Conservation (phyloP, 1,140 invertebrate species). For the Anthonomus grandis region DNA sequence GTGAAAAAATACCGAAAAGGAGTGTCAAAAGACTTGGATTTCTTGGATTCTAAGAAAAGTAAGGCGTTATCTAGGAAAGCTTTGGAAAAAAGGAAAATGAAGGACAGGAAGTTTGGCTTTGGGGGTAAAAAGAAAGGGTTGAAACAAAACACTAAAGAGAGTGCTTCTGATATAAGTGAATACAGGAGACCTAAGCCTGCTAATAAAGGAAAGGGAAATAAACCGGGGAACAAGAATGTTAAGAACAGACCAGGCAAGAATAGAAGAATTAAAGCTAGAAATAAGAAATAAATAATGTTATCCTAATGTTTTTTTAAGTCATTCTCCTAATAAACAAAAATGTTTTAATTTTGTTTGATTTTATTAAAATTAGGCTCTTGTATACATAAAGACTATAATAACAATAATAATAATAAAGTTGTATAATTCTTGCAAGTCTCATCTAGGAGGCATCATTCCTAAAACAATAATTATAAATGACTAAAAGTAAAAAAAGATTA, state of each 20-base stretch:
- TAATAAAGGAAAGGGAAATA: constrained; percentile 15
- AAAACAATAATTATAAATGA: too few species aligned
- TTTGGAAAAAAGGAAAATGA: constrained; percentile 61
- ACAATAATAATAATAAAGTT: too few species aligned
- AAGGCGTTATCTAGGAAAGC: constrained; percentile 52
- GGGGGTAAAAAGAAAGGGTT: constrained; percentile 91
- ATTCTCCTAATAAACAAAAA: too few species aligned
- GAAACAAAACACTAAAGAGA: constrained; percentile 86
- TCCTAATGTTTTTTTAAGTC: too few species aligned
- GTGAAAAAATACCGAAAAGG: constrained; percentile 84
- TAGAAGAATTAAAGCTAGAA: constrained; percentile 36
- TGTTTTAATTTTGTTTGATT: neutral
- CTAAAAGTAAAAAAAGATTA: too few species aligned
- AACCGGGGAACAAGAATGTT: constrained; percentile 11
- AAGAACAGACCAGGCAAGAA: constrained; percentile 41
- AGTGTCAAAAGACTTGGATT: constrained; percentile 73
- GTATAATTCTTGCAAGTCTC: too few species aligned
- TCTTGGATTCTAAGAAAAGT: constrained; percentile 74
- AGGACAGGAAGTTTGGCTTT: constrained; percentile 90
- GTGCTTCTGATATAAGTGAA: constrained; percentile 64
- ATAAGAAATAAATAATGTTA: constrained; percentile 16
- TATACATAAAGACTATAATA: too few species aligned
- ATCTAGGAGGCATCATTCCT: too few species aligned
- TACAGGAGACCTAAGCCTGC: constrained; percentile 38
- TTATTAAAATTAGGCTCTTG: too few species aligned